A percentile compares a stretch with the other conserved stretches of the same genome.
Evolutionary conservation across 2,113 vertebrate species (phyloP).

Genomic region (Apus apus): DNA sequence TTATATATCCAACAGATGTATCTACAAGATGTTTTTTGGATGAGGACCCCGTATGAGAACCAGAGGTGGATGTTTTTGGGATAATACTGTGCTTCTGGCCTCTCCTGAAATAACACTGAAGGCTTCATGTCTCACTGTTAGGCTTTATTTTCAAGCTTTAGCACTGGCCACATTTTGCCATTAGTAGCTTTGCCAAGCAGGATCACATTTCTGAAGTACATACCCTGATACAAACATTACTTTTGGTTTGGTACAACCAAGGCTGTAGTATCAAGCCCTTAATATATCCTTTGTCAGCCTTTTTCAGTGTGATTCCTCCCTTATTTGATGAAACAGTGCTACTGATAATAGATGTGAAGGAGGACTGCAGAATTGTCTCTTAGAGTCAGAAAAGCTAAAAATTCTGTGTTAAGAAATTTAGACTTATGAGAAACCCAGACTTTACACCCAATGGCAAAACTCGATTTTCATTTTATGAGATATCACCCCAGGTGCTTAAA

Average conservation of each 20-base stretch:
- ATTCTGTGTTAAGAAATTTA: neutral
- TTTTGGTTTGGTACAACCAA: neutral
- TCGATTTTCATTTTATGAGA: neutral
- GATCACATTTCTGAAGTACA: neutral
- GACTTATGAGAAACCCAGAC: neutral
- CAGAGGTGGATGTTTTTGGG: neutral
- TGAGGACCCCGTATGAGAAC: fast-evolving
- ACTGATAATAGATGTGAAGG: neutral
- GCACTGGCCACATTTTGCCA: neutral
- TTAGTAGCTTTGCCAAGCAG: neutral
- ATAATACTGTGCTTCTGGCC: neutral
- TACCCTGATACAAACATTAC: neutral
- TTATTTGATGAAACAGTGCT: neutral
- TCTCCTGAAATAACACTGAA: neutral
- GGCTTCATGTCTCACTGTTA: neutral
- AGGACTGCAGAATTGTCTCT: neutral
- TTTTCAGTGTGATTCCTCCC: neutral
- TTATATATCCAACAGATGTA: neutral
- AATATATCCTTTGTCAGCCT: neutral
- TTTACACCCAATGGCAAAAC: neutral
- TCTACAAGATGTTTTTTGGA: neutral
- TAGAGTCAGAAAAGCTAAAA: neutral
- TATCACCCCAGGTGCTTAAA: neutral
- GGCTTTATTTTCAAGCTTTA: neutral
- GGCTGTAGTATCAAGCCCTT: neutral